Base-by-base conservation (phyloP, 2,797 vertebrate genomes). In the Protosalanx chinensis region DNA sequence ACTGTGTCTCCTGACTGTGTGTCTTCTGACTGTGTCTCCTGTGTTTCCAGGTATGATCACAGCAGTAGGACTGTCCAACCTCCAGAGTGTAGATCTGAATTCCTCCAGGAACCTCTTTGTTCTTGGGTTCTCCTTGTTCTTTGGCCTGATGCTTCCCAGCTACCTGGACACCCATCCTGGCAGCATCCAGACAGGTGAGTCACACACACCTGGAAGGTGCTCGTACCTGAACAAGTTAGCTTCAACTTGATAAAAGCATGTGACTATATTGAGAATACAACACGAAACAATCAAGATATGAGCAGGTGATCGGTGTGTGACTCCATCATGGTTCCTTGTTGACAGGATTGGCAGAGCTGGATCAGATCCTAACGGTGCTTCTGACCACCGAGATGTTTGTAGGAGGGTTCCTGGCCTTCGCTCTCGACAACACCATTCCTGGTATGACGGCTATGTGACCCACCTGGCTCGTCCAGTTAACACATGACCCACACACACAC, bases 341-440 rank as follows among this genome's bases (percentile, higher is more conserved):
- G 51, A n/a, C 53, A 99, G 97, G 97, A 59, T 66, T 95, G 64
- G 64, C 86, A 3, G 96, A 98, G 84, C 79, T 98, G 76, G 95
- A 99, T 88, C 97, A 98, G 86, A 97, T 98, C 78, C 87, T 98
- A 74, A 98, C 94, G 0, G 97, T 99, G 81, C 93, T 99, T 74
- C 86, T 99, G 70, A 98, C 96, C 12, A 98, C 96, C 0, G 96
- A 99, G 87, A 99, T 98, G 97, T 99, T 99, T 70, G 97, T 99
- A 0, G 97, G 97, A 30, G 97, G 97, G 0, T 95, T 93, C 80
- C 81, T 99, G 2, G 97, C 96, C 37, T 99, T 99, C 79, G 72
- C 95, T 67, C 87, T 99, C 49, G 97, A 99, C 90, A 99, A 99
- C 90, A 98, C 97, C 2, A 94, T 98, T 72, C 95, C 97, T 67